Conservation (phyloP, 2,888 invertebrate species). For the Stenchaetothrips biformis region DNA sequence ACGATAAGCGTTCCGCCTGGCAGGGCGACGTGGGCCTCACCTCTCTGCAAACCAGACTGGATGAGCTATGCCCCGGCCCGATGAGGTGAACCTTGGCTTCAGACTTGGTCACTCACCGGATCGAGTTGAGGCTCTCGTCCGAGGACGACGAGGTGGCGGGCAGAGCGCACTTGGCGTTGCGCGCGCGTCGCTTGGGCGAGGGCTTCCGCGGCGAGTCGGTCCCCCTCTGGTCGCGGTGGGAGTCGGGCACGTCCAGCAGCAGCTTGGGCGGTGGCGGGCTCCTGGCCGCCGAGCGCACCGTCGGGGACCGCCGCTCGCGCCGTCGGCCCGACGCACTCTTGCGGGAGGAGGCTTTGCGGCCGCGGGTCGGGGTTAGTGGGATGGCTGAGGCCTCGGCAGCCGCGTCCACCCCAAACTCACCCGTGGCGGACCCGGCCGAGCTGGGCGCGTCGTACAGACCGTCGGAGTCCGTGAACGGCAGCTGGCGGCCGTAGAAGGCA, state of each 20-base stretch:
- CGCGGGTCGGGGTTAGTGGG: slow-evolving; percentile 46
- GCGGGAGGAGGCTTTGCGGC: slow-evolving; percentile 47
- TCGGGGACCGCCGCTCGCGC: slow-evolving; percentile 16
- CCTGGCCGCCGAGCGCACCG: slow-evolving; percentile 26
- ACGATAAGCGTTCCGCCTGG: slow-evolving; percentile 44
- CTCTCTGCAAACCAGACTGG: slow-evolving; percentile 26
- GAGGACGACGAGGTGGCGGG: slow-evolving; percentile 56
- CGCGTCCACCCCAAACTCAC: slow-evolving; percentile 47
- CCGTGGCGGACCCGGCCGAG: slow-evolving; percentile 57
- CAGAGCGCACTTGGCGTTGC: slow-evolving; percentile 44
- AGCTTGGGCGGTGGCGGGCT: slow-evolving; percentile 42
- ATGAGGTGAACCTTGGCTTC: neutral
- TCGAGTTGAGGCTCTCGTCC: slow-evolving; percentile 55
- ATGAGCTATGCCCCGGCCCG: neutral
- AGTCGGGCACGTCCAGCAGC: slow-evolving; percentile 57
- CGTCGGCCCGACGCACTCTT: neutral
- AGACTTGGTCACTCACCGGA: slow-evolving; percentile 46
- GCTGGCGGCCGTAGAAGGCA: slow-evolving; percentile 61
- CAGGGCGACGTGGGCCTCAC: slow-evolving; percentile 43
- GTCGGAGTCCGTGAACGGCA: slow-evolving; percentile 74
- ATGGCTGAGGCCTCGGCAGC: slow-evolving; percentile 47
- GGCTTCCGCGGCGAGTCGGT: slow-evolving; percentile 48
- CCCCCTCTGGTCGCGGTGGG: slow-evolving; percentile 41
- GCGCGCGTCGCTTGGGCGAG: slow-evolving; percentile 55
- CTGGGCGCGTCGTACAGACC: slow-evolving; percentile 75